Base-by-base conservation (phyloP, 2,888 invertebrate genomes). In the Clivina fossor region DNA sequence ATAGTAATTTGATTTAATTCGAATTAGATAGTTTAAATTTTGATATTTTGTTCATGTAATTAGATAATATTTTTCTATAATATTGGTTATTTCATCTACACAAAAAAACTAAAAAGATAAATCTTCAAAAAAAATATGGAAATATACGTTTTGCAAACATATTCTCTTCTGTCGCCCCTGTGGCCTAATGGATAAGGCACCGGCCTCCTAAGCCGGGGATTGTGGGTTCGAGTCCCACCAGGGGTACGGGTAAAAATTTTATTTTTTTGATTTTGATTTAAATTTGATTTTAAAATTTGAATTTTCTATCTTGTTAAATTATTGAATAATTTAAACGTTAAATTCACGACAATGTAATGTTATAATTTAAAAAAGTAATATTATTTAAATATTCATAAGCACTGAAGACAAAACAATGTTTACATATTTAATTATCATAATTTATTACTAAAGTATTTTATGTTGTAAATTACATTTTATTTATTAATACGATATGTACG, bases 141-240 rank as follows among this genome's bases (percentile, higher is more conserved):
- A 38, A 38, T 20, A 38, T 16, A 20, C 16, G n/a, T n/a, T n/a
- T 15, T 8, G 3, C 11, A 35, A 15, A 11, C 4, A 18, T 18
- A 11, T n/a, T n/a, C n/a, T n/a, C n/a, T n/a, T n/a, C 16, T 32
- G 19, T 44, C 33, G 86, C 86, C 86, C 85, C 84, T 83, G 83
- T 83, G 83, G 83, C 83, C 83, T 83, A 83, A 83, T 83, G 83
- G 83, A 83, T 83, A 83, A 83, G 83, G 83, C 83, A 83, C 83
- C 83, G 83, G 83, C 83, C 83, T 83, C 83, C 83, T 83, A 83
- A 83, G 83, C 83, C 83, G 83, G 82, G 83, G 83, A 83, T 82
- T 83, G 83, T 82, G 83, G 83, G 83, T 83, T 83, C 83, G 83
- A 83, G 82, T 83, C 83, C 83, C 82, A 82, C 83, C 83, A 83